Base-by-base conservation (phyloP, 2,888 invertebrate genomes). In the Amaurobius ferox region DNA sequence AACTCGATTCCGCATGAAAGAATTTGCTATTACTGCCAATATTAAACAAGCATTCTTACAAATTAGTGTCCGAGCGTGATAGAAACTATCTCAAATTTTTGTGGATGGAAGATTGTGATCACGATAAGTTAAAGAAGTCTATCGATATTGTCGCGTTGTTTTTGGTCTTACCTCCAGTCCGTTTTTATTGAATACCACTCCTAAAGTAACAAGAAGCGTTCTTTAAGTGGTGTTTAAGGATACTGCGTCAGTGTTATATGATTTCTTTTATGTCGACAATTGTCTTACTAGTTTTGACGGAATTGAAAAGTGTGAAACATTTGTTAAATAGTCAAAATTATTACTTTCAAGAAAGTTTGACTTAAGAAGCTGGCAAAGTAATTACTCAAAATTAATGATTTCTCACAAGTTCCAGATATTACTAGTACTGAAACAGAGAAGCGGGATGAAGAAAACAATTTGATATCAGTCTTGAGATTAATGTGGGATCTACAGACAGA, bases 41-140 rank as follows among this genome's bases (percentile, higher is more conserved):
- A 72, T 76, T n/a, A 32, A 85, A 32, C 76, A 87, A 35, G 72
- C 35, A 9, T 78, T 78, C 32, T 48, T 78, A 19, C 71, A 77
- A 35, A 61, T 61, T 23, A 55, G 35, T 13, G 29, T 78, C 35
- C 6, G 13, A n/a, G 2, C 29, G 16, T 28, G 71, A 71, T 39
- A 44, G 79, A 62, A 30, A 79, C 3, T 77, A 40, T n/a, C 16
- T 72, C 1, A 28, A 44, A 23, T 79, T 79, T 35, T 35, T 85
- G 16, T 71, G 35, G 35, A 35, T 35, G 64, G 70, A 39, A 6
- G 66, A 35, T 6, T 1, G 35, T 35, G 35, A 35, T 9, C 35
- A 35, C 35, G 9, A 35, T 35, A 35, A 35, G 35, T 35, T 35
- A 35, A 35, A n/a, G n/a, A 35, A 35, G 9, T 35, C 35, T 7